phyloP scores from a whole-genome alignment of 2,888 invertebrate genomes.

The Thymelicus lineola region DNA sequence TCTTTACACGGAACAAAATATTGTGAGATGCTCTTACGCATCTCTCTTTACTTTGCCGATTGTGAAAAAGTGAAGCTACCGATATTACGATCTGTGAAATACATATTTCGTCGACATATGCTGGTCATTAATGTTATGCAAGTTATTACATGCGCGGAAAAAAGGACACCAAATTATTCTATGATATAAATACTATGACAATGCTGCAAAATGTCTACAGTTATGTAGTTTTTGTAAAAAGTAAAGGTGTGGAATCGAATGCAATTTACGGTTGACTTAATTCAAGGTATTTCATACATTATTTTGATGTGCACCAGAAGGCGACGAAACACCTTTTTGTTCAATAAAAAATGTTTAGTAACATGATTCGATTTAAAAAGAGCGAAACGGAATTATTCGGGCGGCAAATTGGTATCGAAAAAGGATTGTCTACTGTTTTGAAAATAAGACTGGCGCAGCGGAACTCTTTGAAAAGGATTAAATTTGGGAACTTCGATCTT shows the following conservation, averaged over 20 bases:
- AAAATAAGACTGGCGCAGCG: constrained; percentile 72
- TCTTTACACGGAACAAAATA: constrained; percentile 46
- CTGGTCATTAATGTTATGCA: background rate
- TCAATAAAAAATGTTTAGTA: constrained; percentile 63
- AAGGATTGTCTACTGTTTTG: constrained; percentile 83
- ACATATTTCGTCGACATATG: no score
- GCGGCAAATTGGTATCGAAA: constrained; percentile 82
- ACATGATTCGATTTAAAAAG: constrained; percentile 61
- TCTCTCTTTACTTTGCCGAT: constrained; percentile 21
- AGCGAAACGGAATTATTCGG: constrained; percentile 68
- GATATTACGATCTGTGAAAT: constrained; percentile 7
- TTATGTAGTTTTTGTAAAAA: background rate
- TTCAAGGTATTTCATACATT: constrained; percentile 19
- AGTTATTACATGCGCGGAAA: background rate
- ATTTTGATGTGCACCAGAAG: constrained; percentile 32
- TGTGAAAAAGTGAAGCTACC: constrained; percentile 9
- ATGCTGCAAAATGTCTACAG: background rate
- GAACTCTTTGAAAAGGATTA: constrained; percentile 78
- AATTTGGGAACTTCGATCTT: constrained; percentile 61
- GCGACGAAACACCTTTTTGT: constrained; percentile 37
- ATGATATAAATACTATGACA: background rate
- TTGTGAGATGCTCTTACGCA: constrained; percentile 41
- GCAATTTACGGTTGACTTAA: constrained; percentile 11
- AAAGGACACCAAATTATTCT: no score
- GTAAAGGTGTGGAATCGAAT: background rate